Base-by-base conservation (phyloP, 2,113 vertebrate species). In the Oryzias celebensis region DNA sequence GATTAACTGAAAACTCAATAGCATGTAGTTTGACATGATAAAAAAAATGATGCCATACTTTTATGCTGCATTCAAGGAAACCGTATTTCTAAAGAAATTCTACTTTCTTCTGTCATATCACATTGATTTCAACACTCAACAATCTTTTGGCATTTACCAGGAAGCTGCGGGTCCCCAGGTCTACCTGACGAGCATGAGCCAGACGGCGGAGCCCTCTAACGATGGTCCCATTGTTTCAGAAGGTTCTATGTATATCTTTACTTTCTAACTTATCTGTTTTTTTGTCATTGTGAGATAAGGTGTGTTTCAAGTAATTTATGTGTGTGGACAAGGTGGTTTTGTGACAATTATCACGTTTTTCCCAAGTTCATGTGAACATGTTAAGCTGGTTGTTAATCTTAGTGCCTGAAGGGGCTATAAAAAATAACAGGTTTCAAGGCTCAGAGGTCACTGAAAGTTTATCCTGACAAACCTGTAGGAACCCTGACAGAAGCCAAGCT, bases 111-210 rank as follows among this genome's bases (percentile, higher is more conserved):
- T 47, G 14, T 49, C 15, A 14, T 36, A 36, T 68, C 56, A 46
- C 60, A 18, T 55, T 62, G 69, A 62, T 52, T 18, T 75, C 78
- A 67, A 69, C 78, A 69, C 46, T 68, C 77, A 66, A 56, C 85
- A 58, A 51, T 82, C 68, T 20, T 20, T 74, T 80, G 81, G 1
- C 13, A 68, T 83, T 82, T 81, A 76, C 56, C 83, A 87, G 85
- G 83, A 85, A 78, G 82, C 83, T 57, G 83, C 83, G 75, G 83
- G 86, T 88, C 84, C 80, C 76, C 81, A 70, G 80, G 84, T 86
- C 78, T 63, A 81, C 85, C 81, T 68, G 84, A 82, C 78, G 76
- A 93, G 89, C 73, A 92, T 92, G 92, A 93, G 91, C 88, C 83
- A 87, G 89, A 84, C 89, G 62, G 64, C 91, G 87, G 92, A 91